These are phyloP conservation scores for Drosophila greeni DNA, from an alignment of 2,888 invertebrate species.

Conservation along the genomic window DNA sequence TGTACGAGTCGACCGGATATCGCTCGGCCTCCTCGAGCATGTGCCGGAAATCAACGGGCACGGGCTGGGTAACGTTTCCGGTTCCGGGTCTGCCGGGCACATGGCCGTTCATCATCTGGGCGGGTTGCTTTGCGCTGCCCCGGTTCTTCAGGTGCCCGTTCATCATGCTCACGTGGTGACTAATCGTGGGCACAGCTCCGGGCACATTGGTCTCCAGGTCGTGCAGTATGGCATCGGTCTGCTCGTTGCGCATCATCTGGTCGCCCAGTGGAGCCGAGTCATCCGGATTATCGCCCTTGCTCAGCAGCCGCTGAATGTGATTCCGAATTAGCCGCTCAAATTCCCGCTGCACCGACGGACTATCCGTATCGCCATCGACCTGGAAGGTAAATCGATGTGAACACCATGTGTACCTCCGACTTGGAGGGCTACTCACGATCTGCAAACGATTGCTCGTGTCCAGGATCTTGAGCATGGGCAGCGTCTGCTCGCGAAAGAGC, in stretches of 20 bases:
- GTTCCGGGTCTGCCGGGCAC: constrained; percentile 52
- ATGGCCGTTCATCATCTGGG: constrained; percentile 74
- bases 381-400: constrained; percentile 66
- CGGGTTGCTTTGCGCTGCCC: constrained; percentile 59
- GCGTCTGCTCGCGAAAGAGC: constrained; percentile 90
- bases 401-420: fast-evolving
- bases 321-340: constrained; percentile 85
- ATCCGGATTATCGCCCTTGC: constrained; percentile 52
- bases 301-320: constrained; percentile 83
- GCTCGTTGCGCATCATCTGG: constrained; percentile 60
- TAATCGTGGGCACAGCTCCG: constrained; percentile 79
- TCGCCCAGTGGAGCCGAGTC: constrained; percentile 35
- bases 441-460: constrained; percentile 90
- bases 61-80: constrained; percentile 51
- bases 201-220: constrained; percentile 78
- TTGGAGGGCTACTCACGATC: constrained; percentile 83
- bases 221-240: constrained; percentile 76
- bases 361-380: constrained; percentile 93
- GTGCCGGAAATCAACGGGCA: constrained; percentile 75
- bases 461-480: constrained; percentile 92
- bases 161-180: constrained; percentile 79
- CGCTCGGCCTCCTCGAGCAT: constrained; percentile 78
- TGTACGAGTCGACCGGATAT: constrained; percentile 77
- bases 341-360: constrained; percentile 86
- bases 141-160: constrained; percentile 77